phyloP scores from a whole-genome alignment of 2,797 vertebrate genomes.

The Peromyscus melanophrys region DNA sequence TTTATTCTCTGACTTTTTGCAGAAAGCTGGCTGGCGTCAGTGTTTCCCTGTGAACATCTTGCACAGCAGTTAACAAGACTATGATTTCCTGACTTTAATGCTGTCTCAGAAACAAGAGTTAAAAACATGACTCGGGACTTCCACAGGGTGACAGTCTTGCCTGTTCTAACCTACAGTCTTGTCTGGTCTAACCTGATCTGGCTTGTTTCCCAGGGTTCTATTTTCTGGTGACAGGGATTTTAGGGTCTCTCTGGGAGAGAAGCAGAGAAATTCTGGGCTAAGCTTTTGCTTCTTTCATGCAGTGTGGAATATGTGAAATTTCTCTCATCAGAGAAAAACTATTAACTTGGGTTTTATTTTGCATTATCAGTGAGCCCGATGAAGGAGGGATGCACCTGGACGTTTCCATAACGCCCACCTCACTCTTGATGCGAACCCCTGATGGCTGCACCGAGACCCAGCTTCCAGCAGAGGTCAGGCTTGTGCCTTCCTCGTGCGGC shows the following conservation, averaged over 20 bases:
- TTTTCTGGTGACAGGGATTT: constrained; percentile 11
- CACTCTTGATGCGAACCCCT: constrained; percentile 87
- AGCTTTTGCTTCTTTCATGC: constrained; percentile 51
- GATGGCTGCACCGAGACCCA: constrained; percentile 83
- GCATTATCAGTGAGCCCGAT: constrained; percentile 79
- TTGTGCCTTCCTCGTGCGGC: constrained; percentile 90
- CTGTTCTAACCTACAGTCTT: background rate
- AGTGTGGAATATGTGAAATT: background rate
- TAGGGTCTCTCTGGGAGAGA: background rate
- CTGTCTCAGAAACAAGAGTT: constrained; percentile 9
- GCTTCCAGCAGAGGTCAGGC: constrained; percentile 92
- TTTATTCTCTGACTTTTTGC: background rate
- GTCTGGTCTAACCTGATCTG: background rate
- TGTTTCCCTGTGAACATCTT: constrained; percentile 33
- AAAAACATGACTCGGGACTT: background rate
- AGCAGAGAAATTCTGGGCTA: background rate
- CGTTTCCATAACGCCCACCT: constrained; percentile 87
- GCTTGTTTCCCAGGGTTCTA: background rate
- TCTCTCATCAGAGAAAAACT: constrained; percentile 27
- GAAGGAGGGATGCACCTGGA: constrained; percentile 83
- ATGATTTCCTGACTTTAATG: background rate
- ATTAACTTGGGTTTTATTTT: constrained; percentile 71
- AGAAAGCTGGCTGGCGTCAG: background rate
- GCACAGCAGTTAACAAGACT: background rate
- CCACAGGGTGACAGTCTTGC: background rate